A percentile compares a stretch with the other conserved stretches of the same genome.
Evolutionary conservation across 2,113 vertebrate genomes (phyloP).

Genomic region (Hippopotamus amphibius): DNA sequence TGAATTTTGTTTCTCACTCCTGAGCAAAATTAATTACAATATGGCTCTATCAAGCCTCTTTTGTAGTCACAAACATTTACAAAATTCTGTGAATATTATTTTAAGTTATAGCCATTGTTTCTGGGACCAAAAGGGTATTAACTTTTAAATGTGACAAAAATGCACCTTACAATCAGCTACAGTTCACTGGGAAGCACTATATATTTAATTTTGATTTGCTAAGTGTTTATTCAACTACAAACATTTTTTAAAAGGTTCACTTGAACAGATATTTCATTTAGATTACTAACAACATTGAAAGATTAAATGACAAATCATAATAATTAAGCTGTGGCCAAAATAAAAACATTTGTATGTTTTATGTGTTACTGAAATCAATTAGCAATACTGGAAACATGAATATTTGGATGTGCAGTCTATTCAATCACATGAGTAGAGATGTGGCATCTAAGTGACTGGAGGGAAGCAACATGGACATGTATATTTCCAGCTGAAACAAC

Average conservation of each 20-base stretch:
- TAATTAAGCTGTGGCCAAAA: slow-evolving; percentile 26
- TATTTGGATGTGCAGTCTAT: neutral
- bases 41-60: slow-evolving; percentile 55
- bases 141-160: slow-evolving; percentile 58
- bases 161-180: neutral
- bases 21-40: slow-evolving; percentile 73
- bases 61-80: slow-evolving; percentile 55
- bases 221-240: slow-evolving; percentile 44
- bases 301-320: slow-evolving; percentile 33
- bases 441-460: neutral
- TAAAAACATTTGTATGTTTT: slow-evolving; percentile 16
- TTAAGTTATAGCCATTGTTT: slow-evolving; percentile 56
- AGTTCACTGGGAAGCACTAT: slow-evolving; percentile 4
- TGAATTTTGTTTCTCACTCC: slow-evolving; percentile 77
- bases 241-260: slow-evolving; percentile 30
- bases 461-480: neutral
- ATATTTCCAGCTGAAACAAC: neutral
- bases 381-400: neutral
- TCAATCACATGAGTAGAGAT: neutral
- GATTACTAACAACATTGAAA: slow-evolving; percentile 8
- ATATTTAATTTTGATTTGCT: slow-evolving; percentile 36
- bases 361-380: neutral
- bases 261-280: slow-evolving; percentile 30
- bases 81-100: slow-evolving; percentile 55
- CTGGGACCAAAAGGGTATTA: slow-evolving; percentile 50